phyloP scores from a whole-genome alignment of 2,797 vertebrate species.

The Sebastes taczanowskii region DNA sequence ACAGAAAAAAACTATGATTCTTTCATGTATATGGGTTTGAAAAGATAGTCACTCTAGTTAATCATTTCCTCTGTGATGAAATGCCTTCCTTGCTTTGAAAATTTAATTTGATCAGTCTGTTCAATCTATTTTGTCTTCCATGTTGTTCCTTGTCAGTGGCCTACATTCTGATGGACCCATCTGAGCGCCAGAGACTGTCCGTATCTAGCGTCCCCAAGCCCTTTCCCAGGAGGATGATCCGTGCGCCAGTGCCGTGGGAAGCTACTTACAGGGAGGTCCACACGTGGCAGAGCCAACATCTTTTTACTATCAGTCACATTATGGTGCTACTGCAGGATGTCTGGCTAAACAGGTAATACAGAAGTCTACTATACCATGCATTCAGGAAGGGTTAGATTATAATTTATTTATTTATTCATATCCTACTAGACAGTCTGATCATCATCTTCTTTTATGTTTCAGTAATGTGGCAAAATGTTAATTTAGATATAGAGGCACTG shows the following conservation, averaged over 20 bases:
- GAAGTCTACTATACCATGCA: background rate
- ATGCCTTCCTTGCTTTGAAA: background rate
- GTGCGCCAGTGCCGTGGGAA: conserved; percentile 90
- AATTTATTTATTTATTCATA: background rate
- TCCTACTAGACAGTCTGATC: background rate
- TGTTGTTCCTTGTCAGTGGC: conserved; percentile 81
- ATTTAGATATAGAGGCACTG: background rate
- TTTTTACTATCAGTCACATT: conserved; percentile 84
- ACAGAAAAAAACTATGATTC: background rate
- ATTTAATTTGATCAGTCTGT: background rate
- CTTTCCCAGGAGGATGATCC: conserved; percentile 85
- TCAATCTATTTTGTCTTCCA: background rate
- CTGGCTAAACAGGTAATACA: conserved; percentile 88
- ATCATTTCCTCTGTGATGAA: background rate
- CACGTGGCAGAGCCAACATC: conserved; percentile 84
- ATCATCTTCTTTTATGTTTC: background rate
- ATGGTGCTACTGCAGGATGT: conserved; percentile 85
- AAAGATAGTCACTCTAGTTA: background rate
- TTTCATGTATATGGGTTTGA: background rate
- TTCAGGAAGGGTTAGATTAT: background rate
- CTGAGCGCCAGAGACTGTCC: conserved; percentile 85
- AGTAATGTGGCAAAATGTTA: background rate
- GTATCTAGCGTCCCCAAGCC: conserved; percentile 80
- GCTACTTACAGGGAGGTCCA: conserved; percentile 70
- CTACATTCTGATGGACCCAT: conserved; percentile 89